Base-by-base conservation (phyloP, 2,113 vertebrate genomes). In the Noturus placidus region DNA sequence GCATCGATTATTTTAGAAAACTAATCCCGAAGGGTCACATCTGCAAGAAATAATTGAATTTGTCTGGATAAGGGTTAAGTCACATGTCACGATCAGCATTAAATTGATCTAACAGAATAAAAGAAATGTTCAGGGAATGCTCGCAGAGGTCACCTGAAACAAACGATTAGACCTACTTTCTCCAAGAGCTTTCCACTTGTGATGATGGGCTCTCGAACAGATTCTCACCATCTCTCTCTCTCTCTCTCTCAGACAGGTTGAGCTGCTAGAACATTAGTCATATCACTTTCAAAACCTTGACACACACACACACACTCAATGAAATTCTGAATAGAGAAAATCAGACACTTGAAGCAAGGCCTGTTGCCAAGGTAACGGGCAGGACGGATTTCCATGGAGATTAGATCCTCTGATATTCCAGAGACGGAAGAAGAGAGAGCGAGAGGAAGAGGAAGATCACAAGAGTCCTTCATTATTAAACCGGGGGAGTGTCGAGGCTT, bases 351-450 rank as follows among this genome's bases (percentile, higher is more conserved):
- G 88, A 79, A 83, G 57, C 63, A 69, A 85, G 42, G 87, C 81
- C 72, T 86, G 88, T 89, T 91, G 87, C 85, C 90, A 78, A 91
- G 86, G 90, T 88, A 91, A 91, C 89, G 20, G 85, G 72, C 81
- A 84, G 56, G 82, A 87, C 54, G 74, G 89, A 88, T 91, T 90
- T 91, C 85, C 90, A 90, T 87, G 79, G 87, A 88, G 89, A 91
- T 90, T 83, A 88, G 87, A 90, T 89, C 85, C 89, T 89, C 87
- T 88, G 89, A 91, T 90, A 91, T 90, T 87, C 78, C 83, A 79
- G 67, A 86, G 87, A 89, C 25, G 65, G 76, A 81, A 52, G 84
- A 52, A 76, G 63, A 79, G 38, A 82, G 57, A 38, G 67, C 59
- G 77, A 87, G 82, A 81, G 38, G 82, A 78, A 61, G 54, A 84